Conservation (phyloP, 2,797 vertebrate species). For the Myripristis jacobus region DNA sequence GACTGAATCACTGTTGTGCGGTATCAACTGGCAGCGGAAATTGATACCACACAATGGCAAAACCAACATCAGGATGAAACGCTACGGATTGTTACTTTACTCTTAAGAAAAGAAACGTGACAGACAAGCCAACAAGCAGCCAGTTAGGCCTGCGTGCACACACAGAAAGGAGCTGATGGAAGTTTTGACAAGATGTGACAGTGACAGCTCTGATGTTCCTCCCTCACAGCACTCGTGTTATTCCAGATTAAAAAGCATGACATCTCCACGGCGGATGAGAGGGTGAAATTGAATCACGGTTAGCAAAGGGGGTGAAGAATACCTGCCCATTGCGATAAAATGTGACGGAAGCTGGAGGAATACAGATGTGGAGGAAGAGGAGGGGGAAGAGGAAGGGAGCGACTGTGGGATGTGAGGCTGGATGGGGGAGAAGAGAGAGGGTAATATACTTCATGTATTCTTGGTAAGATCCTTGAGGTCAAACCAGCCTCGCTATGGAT, state of each 20-base stretch:
- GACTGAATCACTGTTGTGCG: too few relatives aligned
- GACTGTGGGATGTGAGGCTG: too few relatives aligned
- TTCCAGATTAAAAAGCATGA: slow-evolving; percentile 40
- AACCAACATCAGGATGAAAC: too few relatives aligned
- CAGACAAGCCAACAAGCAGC: too few relatives aligned
- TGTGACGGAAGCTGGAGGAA: slow-evolving; percentile 5
- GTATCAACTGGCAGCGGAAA: too few relatives aligned
- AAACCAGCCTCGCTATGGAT: slow-evolving; percentile 40
- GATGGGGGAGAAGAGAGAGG: not conserved
- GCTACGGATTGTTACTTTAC: too few relatives aligned
- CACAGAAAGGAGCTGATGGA: not conserved
- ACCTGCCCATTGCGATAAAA: not conserved
- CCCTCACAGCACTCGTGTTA: slow-evolving; percentile 27
- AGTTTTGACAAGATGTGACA: slow-evolving; percentile 25
- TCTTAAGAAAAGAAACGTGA: too few relatives aligned
- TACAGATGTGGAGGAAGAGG: not conserved
- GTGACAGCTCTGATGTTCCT: slow-evolving; percentile 34
- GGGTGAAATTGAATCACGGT: slow-evolving; percentile 21
- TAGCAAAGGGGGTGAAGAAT: not conserved
- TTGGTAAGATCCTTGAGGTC: slow-evolving; percentile 59
- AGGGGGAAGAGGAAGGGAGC: not conserved
- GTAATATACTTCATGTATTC: slow-evolving; percentile 17
- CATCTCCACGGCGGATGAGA: slow-evolving; percentile 17
- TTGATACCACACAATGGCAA: too few relatives aligned
- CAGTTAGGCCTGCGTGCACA: not conserved